Evolutionary conservation across 1,140 invertebrate genomes (phyloP), one percentile per base, ranked within the genome.

Genomic region (Heliothis subflexa): DNA sequence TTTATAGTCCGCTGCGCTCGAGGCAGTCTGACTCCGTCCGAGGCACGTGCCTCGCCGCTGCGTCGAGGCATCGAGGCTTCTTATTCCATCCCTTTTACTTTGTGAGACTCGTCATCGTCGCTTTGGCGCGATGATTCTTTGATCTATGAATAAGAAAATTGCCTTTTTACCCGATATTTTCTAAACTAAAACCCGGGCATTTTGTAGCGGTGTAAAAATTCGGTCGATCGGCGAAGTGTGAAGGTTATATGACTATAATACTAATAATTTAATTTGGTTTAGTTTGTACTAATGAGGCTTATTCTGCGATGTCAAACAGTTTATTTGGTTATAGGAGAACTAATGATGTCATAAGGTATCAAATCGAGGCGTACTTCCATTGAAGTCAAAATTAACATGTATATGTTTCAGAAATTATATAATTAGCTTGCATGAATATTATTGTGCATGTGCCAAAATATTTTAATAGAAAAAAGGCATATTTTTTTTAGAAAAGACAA

Each of bases 131-230:
- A 18, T 0, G n/a, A 11, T 25, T 74, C 40, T 10, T 21, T 61
- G 33, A 61, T 74, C 72, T 61, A 74, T 2, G 57, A 61, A 74
- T 12, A 49, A 61, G 57, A 74, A 74, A 74, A 57, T 33, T 52
- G 28, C 25, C 2, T 59, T 74, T 74, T 74, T 55, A 55, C 71
- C 52, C 28, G 52, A 57, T 40, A 40, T 7, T 3, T 40, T 55
- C 16, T 25, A 25, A 25, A 25, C 21, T 25, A 25, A 40, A 40
- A 9, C 33, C 33, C 33, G 21, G 21, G 21, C 33, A 40, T 40
- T 40, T 40, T 40, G 33, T 40, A 40, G 33, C 9, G 5, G 5
- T 9, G 33, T 40, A 40, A 40, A 40, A 40, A 40, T 9, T 40
- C 33, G 33, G 4, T 40, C 5, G 33, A 33, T 33, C 33, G 33